Percentiles rank a stretch among this genome's conserved stretches.
Evolutionary conservation across 2,113 vertebrate species (phyloP).

Genomic region (Burhinus bistriatus): DNA sequence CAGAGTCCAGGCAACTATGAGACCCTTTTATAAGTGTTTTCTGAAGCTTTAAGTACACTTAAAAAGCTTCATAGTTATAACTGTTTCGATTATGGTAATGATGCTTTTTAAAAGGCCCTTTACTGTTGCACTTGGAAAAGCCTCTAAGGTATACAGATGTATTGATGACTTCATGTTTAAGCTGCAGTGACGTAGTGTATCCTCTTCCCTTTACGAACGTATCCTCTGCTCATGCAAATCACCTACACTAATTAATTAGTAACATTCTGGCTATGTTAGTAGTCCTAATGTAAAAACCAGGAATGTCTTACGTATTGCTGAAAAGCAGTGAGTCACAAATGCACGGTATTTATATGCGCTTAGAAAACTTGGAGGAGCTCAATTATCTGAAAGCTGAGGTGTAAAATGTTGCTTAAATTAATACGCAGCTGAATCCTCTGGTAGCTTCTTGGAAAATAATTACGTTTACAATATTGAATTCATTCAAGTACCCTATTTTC

Average conservation of each 20-base stretch:
- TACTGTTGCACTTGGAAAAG: not conserved
- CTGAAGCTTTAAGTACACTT: not conserved
- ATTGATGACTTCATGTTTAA: not conserved
- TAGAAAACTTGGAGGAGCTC: not conserved
- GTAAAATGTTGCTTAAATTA: not conserved
- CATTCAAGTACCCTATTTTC: not conserved
- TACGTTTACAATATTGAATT: not conserved
- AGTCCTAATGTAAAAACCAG: not conserved
- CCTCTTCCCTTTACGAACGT: not conserved
- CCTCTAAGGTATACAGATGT: not conserved
- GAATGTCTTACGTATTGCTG: not conserved
- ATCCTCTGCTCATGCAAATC: not conserved
- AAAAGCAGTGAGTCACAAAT: not conserved
- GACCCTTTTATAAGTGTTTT: not conserved
- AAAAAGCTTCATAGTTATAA: not conserved
- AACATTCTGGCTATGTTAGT: not conserved
- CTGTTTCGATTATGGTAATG: not conserved
- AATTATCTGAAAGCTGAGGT: not conserved
- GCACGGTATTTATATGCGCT: not conserved
- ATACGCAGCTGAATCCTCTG: not conserved
- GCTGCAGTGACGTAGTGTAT: not conserved
- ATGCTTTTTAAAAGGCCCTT: not conserved
- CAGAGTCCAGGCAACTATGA: not conserved
- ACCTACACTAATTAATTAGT: not conserved
- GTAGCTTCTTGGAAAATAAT: not conserved